Evolutionary conservation across 2,888 invertebrate genomes (phyloP).

Genomic region (Timema podura): DNA sequence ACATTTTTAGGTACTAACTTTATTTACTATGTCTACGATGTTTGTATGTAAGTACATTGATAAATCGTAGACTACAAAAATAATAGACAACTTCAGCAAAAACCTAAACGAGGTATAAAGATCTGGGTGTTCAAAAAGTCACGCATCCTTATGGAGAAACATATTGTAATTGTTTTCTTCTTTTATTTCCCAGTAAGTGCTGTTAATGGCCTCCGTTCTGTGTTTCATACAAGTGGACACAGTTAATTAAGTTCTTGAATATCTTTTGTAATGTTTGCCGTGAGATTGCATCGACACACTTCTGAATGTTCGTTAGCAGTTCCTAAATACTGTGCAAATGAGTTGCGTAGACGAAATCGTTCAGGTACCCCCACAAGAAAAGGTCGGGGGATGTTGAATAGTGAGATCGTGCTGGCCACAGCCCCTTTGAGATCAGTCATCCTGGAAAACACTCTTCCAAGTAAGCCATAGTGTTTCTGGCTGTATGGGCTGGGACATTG

Average conservation of each 20-base stretch:
- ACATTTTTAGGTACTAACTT: no score
- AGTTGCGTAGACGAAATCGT: background rate
- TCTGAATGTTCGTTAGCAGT: background rate
- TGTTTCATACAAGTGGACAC: background rate
- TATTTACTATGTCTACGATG: no score
- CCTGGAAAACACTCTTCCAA: background rate
- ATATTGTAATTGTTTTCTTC: no score
- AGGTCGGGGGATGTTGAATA: background rate
- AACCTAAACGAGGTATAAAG: background rate
- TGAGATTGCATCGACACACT: background rate
- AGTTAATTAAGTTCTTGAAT: background rate
- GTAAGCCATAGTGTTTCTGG: background rate
- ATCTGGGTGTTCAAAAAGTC: constrained; percentile 2
- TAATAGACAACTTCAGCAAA: no score
- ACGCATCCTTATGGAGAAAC: background rate
- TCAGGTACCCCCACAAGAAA: background rate
- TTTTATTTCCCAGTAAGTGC: background rate
- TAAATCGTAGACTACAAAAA: no score
- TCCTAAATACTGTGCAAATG: background rate
- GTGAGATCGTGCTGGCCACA: background rate
- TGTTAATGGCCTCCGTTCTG: background rate
- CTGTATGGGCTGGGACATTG: background rate
- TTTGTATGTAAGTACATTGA: no score
- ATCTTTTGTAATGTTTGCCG: background rate
- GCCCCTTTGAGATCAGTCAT: background rate